Conservation (phyloP, 1,140 invertebrate genomes). For the Brachionus plicatilis region DNA sequence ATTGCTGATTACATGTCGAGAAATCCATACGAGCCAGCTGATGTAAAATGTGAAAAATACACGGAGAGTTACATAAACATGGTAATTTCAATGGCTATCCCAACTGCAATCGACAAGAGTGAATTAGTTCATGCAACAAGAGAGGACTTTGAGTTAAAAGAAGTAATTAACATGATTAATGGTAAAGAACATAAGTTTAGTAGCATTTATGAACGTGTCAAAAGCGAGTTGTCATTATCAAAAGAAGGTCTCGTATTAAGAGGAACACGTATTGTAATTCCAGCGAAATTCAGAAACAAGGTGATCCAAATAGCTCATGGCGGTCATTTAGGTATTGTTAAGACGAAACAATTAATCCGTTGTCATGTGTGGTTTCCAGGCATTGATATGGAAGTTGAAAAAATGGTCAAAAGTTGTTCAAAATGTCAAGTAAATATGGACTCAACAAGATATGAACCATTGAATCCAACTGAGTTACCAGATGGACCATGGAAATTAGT, state of each 20-base stretch:
- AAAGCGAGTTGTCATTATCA: no score
- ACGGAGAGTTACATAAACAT: no score
- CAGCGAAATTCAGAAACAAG: background rate
- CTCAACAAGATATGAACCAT: slow-evolving; percentile 36
- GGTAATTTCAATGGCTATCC: no score
- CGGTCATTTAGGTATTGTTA: slow-evolving; percentile 43
- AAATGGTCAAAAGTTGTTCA: slow-evolving; percentile 41
- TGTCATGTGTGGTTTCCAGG: slow-evolving; percentile 43
- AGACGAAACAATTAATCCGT: slow-evolving; percentile 43
- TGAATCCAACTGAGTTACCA: background rate
- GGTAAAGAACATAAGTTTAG: slow-evolving; percentile 23
- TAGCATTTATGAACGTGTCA: background rate
- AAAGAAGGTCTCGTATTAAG: no score
- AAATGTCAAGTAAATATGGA: slow-evolving; percentile 43
- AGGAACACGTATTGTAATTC: no score
- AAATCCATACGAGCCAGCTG: no score
- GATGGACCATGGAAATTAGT: slow-evolving; percentile 44
- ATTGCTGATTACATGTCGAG: no score
- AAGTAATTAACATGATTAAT: no score
- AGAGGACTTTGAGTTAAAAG: no score
- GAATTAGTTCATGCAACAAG: no score
- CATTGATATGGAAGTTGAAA: slow-evolving; percentile 41
- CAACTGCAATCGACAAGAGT: no score
- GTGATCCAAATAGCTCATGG: slow-evolving; percentile 41
- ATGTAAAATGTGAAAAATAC: no score